Percentiles rank a stretch among this genome's conserved stretches.
These are phyloP conservation scores for Florisuga fusca DNA, from an alignment of 2,797 vertebrate species.

Conservation along the genomic window DNA sequence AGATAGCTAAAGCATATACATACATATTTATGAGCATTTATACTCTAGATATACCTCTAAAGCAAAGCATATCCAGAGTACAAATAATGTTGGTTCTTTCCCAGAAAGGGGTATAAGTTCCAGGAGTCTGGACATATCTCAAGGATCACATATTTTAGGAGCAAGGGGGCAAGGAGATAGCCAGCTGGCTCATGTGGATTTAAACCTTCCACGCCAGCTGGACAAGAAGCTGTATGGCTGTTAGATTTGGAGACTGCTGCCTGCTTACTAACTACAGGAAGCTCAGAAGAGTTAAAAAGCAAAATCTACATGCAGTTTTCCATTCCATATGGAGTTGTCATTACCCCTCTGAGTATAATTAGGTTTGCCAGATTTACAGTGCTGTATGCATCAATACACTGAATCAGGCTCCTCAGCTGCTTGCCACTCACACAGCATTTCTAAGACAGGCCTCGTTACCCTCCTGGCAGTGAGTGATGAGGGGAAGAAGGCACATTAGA, in stretches of 20 bases:
- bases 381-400: neutral
- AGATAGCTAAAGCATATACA: neutral
- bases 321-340: conserved; percentile 60
- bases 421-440: conserved; percentile 21
- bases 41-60: neutral
- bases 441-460: conserved; percentile 42
- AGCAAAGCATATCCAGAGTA: neutral
- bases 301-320: conserved; percentile 59
- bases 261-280: conserved; percentile 40
- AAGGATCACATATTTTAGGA: conserved; percentile 51
- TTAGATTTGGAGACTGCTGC: conserved; percentile 45
- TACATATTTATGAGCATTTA: neutral
- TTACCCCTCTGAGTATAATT: conserved; percentile 18
- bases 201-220: conserved; percentile 37
- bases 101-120: neutral
- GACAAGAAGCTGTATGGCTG: conserved; percentile 2
- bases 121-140: conserved; percentile 13
- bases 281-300: conserved; percentile 39
- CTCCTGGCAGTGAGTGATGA: neutral
- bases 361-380: conserved; percentile 39
- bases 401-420: conserved; percentile 51
- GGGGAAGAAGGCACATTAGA: neutral
- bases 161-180: neutral
- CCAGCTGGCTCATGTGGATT: conserved; percentile 40
- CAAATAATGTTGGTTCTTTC: neutral